Percentiles rank a stretch among this genome's conserved stretches.
phyloP scores from a whole-genome alignment of 2,888 invertebrate genomes.

The Rosalia funebris region DNA sequence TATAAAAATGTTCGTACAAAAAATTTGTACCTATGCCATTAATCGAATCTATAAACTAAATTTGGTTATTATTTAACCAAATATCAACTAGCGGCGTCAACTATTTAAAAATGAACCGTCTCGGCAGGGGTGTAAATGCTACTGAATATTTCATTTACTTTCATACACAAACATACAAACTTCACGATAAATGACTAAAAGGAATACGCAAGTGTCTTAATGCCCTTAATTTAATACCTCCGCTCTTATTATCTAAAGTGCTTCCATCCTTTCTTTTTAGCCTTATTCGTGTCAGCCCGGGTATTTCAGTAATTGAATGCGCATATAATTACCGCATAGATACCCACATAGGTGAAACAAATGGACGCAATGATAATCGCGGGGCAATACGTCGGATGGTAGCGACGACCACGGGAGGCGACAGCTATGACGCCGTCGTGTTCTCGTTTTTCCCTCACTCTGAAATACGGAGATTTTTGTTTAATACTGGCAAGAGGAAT shows the following conservation, averaged over 20 bases:
- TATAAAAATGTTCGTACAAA: too few relatives aligned
- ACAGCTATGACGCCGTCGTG: too few relatives aligned
- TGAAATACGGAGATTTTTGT: too few relatives aligned
- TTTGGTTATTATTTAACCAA: too few relatives aligned
- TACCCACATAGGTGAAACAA: background rate
- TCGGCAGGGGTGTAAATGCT: background rate
- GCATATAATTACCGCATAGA: background rate
- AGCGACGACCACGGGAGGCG: too few relatives aligned
- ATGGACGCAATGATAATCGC: background rate
- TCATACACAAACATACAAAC: background rate
- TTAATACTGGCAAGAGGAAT: too few relatives aligned
- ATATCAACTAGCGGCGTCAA: too few relatives aligned
- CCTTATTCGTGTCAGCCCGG: background rate
- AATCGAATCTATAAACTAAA: too few relatives aligned
- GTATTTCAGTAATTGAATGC: background rate
- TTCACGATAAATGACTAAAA: background rate
- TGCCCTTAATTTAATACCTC: background rate
- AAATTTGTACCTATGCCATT: too few relatives aligned
- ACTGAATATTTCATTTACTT: background rate
- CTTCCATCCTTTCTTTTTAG: background rate
- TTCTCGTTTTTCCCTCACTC: too few relatives aligned
- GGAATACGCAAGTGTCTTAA: background rate
- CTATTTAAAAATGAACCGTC: too few relatives aligned
- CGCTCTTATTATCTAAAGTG: background rate
- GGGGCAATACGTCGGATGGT: background rate